Conservation (phyloP, 2,888 invertebrate species). For the Drosophila anomelani region DNA sequence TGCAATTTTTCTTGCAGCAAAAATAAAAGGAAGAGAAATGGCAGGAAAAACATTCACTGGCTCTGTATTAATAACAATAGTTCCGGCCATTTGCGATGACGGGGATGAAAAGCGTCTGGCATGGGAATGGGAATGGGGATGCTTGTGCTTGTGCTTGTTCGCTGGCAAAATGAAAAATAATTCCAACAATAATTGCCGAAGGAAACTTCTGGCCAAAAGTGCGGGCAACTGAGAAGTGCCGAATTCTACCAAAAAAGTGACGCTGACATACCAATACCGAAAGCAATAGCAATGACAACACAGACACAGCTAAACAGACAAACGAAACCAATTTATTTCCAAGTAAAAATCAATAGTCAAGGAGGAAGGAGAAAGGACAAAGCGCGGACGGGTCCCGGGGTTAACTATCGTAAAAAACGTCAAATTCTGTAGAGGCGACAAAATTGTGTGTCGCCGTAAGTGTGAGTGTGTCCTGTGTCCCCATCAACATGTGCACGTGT, state of each 20-base stretch:
- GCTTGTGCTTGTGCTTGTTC: slow-evolving; percentile 13
- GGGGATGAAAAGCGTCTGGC: slow-evolving; percentile 8
- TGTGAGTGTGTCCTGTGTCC: slow-evolving; percentile 22
- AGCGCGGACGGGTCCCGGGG: slow-evolving; percentile 10
- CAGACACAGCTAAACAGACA: slow-evolving; percentile 64
- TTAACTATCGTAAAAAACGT: slow-evolving; percentile 50
- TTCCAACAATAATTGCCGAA: slow-evolving; percentile 72
- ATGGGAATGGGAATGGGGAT: neutral
- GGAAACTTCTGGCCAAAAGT: slow-evolving; percentile 57
- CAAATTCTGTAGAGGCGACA: slow-evolving; percentile 49
- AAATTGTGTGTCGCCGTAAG: slow-evolving; percentile 38
- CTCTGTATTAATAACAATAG: slow-evolving; percentile 70
- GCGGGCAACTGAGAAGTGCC: slow-evolving; percentile 23
- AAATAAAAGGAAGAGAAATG: slow-evolving; percentile 11
- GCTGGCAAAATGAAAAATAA: slow-evolving; percentile 70
- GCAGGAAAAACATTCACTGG: slow-evolving; percentile 45
- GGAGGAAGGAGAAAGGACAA: slow-evolving; percentile 13
- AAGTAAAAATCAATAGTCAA: slow-evolving; percentile 77
- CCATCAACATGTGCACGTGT: slow-evolving; percentile 55
- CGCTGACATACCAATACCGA: slow-evolving; percentile 19
- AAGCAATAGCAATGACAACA: slow-evolving; percentile 21
- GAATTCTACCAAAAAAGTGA: slow-evolving; percentile 33
- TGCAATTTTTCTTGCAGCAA: slow-evolving; percentile 57
- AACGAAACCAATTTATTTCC: slow-evolving; percentile 79
- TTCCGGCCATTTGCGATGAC: slow-evolving; percentile 46